Conservation (phyloP, 2,888 invertebrate genomes). For the Apocheima hispidaria region DNA sequence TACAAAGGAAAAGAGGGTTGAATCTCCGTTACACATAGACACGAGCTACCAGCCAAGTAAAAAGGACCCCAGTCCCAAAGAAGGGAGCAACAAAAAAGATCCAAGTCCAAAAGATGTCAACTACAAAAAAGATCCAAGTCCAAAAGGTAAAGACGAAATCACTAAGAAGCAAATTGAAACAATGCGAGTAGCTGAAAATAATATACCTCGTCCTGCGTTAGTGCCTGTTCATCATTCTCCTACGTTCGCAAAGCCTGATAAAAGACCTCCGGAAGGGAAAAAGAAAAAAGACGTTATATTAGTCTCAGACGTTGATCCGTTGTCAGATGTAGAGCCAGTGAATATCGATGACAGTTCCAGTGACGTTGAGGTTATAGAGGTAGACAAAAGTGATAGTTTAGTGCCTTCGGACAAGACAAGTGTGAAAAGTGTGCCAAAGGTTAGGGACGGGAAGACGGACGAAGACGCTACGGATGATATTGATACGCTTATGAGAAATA, state of each 20-base stretch:
- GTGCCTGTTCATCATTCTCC: conserved; percentile 76
- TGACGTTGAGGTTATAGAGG: conserved; percentile 66
- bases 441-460: conserved; percentile 53
- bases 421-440: conserved; percentile 56
- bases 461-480: conserved; percentile 70
- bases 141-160: conserved; percentile 67
- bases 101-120: conserved; percentile 8
- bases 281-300: conserved; percentile 78
- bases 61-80: conserved; percentile 34
- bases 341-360: conserved; percentile 81
- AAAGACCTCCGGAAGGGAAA: conserved; percentile 73
- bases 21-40: conserved; percentile 70
- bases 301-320: conserved; percentile 74
- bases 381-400: conserved; percentile 72
- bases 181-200: conserved; percentile 72
- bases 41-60: conserved; percentile 64
- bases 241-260: conserved; percentile 78
- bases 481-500: conserved; percentile 71
- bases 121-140: conserved; percentile 54
- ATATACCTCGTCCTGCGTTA: conserved; percentile 73
- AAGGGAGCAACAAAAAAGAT: conserved; percentile 8
- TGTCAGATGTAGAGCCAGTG: conserved; percentile 68
- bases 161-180: conserved; percentile 71
- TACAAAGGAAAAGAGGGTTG: conserved; percentile 59
- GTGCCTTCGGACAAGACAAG: conserved; percentile 71